These are phyloP conservation scores for Danaus plexippus DNA, from an alignment of 1,140 invertebrate species.

Conservation along the genomic window DNA sequence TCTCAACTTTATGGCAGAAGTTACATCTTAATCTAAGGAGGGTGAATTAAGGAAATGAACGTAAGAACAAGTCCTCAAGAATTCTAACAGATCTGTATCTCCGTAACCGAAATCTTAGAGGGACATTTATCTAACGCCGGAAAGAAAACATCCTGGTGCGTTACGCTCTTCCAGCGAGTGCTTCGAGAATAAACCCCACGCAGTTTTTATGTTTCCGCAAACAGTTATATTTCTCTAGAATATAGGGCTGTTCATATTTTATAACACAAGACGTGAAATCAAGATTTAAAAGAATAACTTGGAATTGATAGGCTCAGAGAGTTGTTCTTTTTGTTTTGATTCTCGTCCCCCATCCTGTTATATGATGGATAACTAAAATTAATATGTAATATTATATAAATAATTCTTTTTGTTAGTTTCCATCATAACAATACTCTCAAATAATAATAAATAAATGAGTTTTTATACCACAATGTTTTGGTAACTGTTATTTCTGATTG, in stretches of 20 bases:
- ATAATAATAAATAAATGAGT: no score
- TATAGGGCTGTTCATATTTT: constrained; percentile 51
- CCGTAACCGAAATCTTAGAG: constrained; percentile 16
- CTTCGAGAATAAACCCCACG: constrained; percentile 20
- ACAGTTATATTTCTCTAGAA: constrained; percentile 43
- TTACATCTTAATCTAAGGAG: constrained; percentile 8
- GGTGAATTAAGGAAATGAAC: constrained; percentile 6
- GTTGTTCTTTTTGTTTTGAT: no score
- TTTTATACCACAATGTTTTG: no score
- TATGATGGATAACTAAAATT: no score
- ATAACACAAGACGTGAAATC: constrained; percentile 38
- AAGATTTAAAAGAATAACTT: constrained; percentile 9
- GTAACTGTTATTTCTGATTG: no score
- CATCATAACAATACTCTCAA: no score
- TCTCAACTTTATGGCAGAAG: constrained; percentile 7
- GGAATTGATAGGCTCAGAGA: no score
- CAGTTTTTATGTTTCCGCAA: constrained; percentile 52
- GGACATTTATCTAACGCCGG: constrained; percentile 43
- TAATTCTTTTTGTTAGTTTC: no score
- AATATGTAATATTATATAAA: no score
- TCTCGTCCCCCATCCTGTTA: no score
- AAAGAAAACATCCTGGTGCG: constrained; percentile 40
- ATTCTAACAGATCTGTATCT: constrained; percentile 10
- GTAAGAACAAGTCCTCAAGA: no score
- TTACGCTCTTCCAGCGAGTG: constrained; percentile 18